A percentile compares a stretch with the other conserved stretches of the same genome.
Evolutionary conservation across 2,888 invertebrate genomes (phyloP).

Genomic region (Altica lythri): DNA sequence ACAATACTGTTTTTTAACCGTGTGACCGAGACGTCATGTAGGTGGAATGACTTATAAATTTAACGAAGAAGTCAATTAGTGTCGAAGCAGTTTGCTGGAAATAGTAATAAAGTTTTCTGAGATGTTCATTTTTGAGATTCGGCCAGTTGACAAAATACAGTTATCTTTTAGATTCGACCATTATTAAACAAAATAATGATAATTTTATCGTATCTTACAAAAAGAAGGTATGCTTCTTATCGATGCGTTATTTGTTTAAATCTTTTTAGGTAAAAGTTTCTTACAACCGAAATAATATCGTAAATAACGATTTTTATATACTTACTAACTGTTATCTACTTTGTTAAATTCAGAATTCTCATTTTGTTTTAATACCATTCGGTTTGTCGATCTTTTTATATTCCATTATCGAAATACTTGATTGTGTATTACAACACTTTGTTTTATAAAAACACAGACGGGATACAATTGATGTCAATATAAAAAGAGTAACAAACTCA

Average conservation of each 20-base stretch:
- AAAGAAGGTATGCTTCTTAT: slow-evolving; percentile 19
- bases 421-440: too few species aligned
- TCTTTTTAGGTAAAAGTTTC: slow-evolving; percentile 14
- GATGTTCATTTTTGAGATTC: slow-evolving; percentile 30
- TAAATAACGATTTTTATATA: too few species aligned
- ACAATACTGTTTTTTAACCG: slow-evolving; percentile 7
- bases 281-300: neutral
- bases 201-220: slow-evolving; percentile 25
- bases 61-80: slow-evolving; percentile 38
- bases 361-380: too few species aligned
- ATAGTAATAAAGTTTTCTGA: slow-evolving; percentile 28
- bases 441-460: too few species aligned
- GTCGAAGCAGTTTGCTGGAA: slow-evolving; percentile 33
- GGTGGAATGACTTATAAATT: slow-evolving; percentile 34
- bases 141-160: slow-evolving; percentile 19
- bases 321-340: too few species aligned
- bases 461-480: too few species aligned
- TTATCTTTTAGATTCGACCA: slow-evolving; percentile 21
- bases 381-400: too few species aligned
- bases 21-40: slow-evolving; percentile 22
- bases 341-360: too few species aligned
- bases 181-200: slow-evolving; percentile 22
- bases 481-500: too few species aligned
- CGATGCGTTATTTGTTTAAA: slow-evolving; percentile 19
- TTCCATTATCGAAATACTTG: too few species aligned